Conservation (phyloP, 1,140 invertebrate genomes). For the Drosophila watanabei region DNA sequence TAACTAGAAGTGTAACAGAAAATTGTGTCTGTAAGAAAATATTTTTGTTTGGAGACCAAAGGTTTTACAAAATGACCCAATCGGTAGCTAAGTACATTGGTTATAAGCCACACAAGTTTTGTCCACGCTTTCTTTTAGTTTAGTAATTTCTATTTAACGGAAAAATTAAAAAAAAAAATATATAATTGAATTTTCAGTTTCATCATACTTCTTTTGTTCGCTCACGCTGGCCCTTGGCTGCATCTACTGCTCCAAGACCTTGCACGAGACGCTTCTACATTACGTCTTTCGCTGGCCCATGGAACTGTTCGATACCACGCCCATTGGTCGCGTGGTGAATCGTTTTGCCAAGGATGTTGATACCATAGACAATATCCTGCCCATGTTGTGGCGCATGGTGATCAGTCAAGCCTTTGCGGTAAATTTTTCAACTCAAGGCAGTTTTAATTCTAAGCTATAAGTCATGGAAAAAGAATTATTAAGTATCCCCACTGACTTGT, state of each 20-base stretch:
- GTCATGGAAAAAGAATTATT: neutral
- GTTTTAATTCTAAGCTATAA: neutral
- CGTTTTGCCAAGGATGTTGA: slow-evolving; percentile 92
- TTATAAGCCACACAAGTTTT: slow-evolving; percentile 11
- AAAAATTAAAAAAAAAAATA: neutral
- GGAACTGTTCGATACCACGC: slow-evolving; percentile 92
- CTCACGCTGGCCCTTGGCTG: slow-evolving; percentile 84
- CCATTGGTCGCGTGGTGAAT: slow-evolving; percentile 91
- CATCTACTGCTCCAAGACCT: slow-evolving; percentile 84
- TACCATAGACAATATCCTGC: slow-evolving; percentile 88
- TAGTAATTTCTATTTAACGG: neutral
- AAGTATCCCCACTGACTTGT: neutral
- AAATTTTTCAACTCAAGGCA: slow-evolving; percentile 16
- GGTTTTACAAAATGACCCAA: slow-evolving; percentile 1
- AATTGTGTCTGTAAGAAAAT: neutral
- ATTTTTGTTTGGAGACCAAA: neutral
- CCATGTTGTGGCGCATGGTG: slow-evolving; percentile 84
- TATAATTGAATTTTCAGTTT: slow-evolving; percentile 72
- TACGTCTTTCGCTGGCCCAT: slow-evolving; percentile 90
- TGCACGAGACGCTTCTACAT: slow-evolving; percentile 88
- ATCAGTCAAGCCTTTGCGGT: slow-evolving; percentile 78
- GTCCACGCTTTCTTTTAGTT: slow-evolving; percentile 11
- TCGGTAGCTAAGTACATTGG: slow-evolving; percentile 10
- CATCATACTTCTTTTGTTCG: slow-evolving; percentile 72
- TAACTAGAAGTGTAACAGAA: neutral